phyloP scores from a whole-genome alignment of 2,797 vertebrate species.

The Sebastes nivosus region DNA sequence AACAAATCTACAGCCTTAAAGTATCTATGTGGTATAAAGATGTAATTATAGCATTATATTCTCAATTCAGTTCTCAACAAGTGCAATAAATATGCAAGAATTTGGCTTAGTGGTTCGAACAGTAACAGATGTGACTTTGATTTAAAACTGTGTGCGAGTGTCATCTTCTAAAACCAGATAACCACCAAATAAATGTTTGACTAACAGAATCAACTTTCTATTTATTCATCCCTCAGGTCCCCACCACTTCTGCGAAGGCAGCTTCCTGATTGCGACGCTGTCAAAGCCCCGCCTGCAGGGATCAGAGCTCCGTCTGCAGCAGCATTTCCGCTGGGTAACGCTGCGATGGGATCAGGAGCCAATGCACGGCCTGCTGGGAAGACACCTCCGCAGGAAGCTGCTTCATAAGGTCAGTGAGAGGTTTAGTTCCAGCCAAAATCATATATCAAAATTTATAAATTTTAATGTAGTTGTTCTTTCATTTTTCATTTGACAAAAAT shows the following conservation, averaged over 20 bases:
- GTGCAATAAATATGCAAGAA: no score
- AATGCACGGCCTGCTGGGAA: conserved; percentile 88
- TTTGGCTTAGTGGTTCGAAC: not conserved
- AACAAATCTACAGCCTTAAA: not conserved
- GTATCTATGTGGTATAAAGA: no score
- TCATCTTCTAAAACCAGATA: not conserved
- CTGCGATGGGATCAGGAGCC: conserved; percentile 95
- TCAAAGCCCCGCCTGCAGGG: conserved; percentile 91
- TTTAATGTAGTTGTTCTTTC: rapidly evolving
- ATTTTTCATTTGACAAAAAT: not conserved
- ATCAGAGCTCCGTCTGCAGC: conserved; percentile 90
- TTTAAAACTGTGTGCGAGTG: not conserved
- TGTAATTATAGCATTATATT: not conserved
- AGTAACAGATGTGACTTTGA: not conserved
- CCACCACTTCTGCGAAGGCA: conserved; percentile 88
- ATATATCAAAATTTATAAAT: no score
- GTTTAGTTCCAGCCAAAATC: not conserved
- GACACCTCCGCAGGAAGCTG: conserved; percentile 89
- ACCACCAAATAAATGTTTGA: no score
- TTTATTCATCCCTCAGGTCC: conserved; percentile 65
- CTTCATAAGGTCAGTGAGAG: conserved; percentile 86
- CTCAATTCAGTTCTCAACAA: not conserved
- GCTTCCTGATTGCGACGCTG: conserved; percentile 91
- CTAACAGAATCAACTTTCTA: rapidly evolving
- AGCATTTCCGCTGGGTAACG: conserved; percentile 96